These are phyloP conservation scores for Parauchenoglanis punctatus DNA, from an alignment of 2,797 vertebrate genomes.

Conservation along the genomic window DNA sequence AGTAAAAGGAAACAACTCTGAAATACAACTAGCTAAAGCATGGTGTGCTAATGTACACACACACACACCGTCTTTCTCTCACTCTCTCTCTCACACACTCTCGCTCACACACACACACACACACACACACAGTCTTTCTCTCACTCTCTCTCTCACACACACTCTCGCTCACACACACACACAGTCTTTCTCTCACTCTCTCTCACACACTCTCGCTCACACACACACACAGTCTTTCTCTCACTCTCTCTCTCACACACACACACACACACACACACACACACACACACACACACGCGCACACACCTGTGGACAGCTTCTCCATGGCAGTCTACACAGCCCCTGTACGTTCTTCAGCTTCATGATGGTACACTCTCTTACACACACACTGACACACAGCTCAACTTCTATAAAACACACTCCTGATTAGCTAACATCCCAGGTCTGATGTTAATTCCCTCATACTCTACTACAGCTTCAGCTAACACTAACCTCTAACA, in stretches of 20 bases:
- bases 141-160: no score
- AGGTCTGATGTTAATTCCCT: constrained; percentile 38
- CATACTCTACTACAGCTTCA: not conserved
- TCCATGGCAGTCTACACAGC: constrained; percentile 20
- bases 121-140: no score
- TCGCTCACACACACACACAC: no score
- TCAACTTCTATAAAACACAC: not conserved
- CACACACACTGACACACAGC: not conserved
- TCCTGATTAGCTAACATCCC: not conserved
- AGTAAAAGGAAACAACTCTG: not conserved
- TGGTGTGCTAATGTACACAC: not conserved
- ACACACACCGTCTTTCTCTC: not conserved
- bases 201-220: not conserved
- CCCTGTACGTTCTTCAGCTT: constrained; percentile 76
- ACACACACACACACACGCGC: constrained; percentile 49
- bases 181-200: not conserved
- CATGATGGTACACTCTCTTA: constrained; percentile 62
- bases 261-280: not conserved
- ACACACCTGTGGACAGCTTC: constrained; percentile 17
- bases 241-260: no score
- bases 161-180: not conserved
- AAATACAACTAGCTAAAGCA: not conserved
- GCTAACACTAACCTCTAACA: not conserved
- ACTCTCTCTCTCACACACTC: no score
- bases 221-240: constrained; percentile 61